Conservation (phyloP, 2,888 invertebrate species). For the Ellobium chinense region DNA sequence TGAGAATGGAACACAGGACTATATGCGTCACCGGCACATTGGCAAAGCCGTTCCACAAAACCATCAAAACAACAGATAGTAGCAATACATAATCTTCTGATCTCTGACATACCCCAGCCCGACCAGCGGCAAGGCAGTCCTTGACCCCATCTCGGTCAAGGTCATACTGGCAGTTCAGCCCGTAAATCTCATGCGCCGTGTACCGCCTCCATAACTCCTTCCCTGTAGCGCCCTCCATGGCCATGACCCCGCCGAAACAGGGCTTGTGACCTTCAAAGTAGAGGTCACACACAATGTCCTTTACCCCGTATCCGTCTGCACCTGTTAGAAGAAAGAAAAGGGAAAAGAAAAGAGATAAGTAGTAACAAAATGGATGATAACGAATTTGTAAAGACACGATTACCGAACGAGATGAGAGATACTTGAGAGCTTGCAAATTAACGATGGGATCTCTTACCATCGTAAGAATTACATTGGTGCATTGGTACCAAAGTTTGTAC, state of each 20-base stretch:
- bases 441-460: too few species aligned
- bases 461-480: too few species aligned
- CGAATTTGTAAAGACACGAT: not conserved
- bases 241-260: conserved; percentile 88
- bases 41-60: too few species aligned
- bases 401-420: too few species aligned
- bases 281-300: conserved; percentile 82
- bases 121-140: conserved; percentile 88
- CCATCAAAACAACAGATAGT: too few species aligned
- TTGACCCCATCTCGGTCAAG: conserved; percentile 84
- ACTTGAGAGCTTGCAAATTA: too few species aligned
- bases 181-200: conserved; percentile 86
- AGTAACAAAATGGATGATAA: too few species aligned
- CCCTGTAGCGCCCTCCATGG: conserved; percentile 87
- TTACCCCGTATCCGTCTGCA: conserved; percentile 82
- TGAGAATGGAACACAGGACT: too few species aligned
- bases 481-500: too few species aligned
- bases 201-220: conserved; percentile 87
- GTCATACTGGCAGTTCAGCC: conserved; percentile 86
- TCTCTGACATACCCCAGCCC: conserved; percentile 84
- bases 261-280: conserved; percentile 84
- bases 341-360: not conserved
- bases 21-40: too few species aligned
- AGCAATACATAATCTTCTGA: too few species aligned
- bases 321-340: conserved; percentile 67